Evolutionary conservation across 2,888 invertebrate species (phyloP).

Genomic region (Capitulum mitella): DNA sequence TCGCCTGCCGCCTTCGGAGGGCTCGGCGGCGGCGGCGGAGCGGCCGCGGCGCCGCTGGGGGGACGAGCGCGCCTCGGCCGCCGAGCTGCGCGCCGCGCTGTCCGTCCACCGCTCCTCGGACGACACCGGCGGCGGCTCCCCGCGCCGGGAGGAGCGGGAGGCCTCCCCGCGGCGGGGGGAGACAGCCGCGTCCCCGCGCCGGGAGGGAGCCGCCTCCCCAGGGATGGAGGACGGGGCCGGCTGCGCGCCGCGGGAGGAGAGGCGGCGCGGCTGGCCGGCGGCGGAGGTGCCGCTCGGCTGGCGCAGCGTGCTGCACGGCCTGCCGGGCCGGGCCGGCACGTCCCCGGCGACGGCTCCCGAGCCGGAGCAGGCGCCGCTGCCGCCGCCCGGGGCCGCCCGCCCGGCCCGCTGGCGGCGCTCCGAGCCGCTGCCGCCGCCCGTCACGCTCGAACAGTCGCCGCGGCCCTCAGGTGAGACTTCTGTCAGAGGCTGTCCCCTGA

Average conservation of each 20-base stretch:
- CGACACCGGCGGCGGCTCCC: neutral
- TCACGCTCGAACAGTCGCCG: too few relatives aligned
- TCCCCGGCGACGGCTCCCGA: neutral
- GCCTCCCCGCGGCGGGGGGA: too few relatives aligned
- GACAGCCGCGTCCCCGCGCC: too few relatives aligned
- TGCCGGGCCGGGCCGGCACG: too few relatives aligned
- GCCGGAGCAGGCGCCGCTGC: neutral
- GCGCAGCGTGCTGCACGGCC: neutral
- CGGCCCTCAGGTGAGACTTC: too few relatives aligned
- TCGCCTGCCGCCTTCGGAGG: too few relatives aligned
- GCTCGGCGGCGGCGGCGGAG: neutral
- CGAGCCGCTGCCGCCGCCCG: neutral
- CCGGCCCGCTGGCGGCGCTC: neutral
- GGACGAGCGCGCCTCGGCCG: neutral
- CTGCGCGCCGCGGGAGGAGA: too few relatives aligned
- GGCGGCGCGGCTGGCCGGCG: too few relatives aligned
- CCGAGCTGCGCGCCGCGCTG: constrained; percentile 14
- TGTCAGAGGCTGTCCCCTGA: too few relatives aligned
- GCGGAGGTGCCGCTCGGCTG: neutral
- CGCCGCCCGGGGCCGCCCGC: neutral
- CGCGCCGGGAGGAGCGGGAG: neutral
- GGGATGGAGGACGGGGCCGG: too few relatives aligned
- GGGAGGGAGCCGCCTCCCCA: too few relatives aligned
- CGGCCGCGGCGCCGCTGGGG: constrained; percentile 16
- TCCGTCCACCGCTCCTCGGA: neutral